A percentile compares a stretch with the other conserved stretches of the same genome.
phyloP scores from a whole-genome alignment of 2,113 vertebrate genomes.

The Seriola quinqueradiata region DNA sequence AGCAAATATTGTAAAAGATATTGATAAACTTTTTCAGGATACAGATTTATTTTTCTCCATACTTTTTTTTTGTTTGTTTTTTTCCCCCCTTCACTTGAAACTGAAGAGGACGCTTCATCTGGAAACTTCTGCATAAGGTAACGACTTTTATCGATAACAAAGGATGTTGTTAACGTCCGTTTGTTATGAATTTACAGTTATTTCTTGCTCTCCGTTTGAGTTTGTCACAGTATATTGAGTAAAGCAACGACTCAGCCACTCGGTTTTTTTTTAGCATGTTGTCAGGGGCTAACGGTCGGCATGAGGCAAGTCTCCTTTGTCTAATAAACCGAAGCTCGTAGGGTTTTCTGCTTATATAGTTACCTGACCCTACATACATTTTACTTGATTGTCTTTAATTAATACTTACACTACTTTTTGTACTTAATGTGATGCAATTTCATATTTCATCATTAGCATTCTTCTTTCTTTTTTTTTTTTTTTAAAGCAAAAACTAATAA shows the following conservation, averaged over 20 bases:
- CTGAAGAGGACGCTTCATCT: conserved; percentile 46
- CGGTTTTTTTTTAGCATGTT: conserved; percentile 2
- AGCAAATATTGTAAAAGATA: neutral
- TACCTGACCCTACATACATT: neutral
- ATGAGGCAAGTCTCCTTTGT: conserved; percentile 63
- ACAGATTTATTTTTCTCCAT: conserved; percentile 16
- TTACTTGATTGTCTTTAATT: neutral
- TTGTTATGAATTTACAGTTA: neutral
- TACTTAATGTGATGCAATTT: neutral
- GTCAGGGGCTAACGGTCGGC: conserved; percentile 36
- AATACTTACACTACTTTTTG: neutral
- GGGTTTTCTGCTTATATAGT: neutral
- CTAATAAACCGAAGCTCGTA: neutral
- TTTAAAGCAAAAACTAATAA: neutral
- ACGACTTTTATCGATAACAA: neutral
- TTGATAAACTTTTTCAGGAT: conserved; percentile 17
- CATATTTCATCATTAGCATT: neutral
- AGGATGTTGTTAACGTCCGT: neutral
- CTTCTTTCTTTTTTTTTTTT: neutral
- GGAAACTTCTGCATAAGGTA: conserved; percentile 68
- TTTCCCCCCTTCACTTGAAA: conserved; percentile 13
- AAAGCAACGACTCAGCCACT: neutral
- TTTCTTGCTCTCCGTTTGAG: neutral
- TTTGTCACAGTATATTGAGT: neutral
- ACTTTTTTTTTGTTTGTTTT: conserved; percentile 22